phyloP scores from a whole-genome alignment of 1,140 invertebrate genomes.

The Drosophila parabipectinata region DNA sequence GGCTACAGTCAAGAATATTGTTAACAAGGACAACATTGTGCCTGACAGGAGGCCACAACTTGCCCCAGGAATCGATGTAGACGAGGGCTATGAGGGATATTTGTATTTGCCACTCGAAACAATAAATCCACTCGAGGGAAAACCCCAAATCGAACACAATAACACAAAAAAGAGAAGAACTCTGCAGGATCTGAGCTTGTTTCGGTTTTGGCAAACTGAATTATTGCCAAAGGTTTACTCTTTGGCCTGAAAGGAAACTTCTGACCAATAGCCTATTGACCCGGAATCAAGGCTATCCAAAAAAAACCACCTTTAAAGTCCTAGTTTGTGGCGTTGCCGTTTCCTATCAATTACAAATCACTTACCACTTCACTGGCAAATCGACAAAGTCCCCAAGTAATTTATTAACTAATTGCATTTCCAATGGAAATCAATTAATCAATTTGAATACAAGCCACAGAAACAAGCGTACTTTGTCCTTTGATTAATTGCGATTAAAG shows the following conservation, averaged over 20 bases:
- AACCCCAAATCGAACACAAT: slow-evolving; percentile 16
- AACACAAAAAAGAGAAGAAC: background rate
- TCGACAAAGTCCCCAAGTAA: slow-evolving; percentile 38
- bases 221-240: slow-evolving; percentile 8
- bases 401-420: slow-evolving; percentile 77
- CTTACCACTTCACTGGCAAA: slow-evolving; percentile 22
- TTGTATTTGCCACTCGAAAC: slow-evolving; percentile 77
- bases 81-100: slow-evolving; percentile 36
- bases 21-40: slow-evolving; percentile 70
- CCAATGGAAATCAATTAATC: slow-evolving; percentile 67
- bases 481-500: slow-evolving; percentile 67
- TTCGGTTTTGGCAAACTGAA: slow-evolving; percentile 5
- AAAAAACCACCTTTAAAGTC: slow-evolving; percentile 4
- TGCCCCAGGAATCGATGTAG: slow-evolving; percentile 54
- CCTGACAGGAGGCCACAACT: slow-evolving; percentile 52
- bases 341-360: slow-evolving; percentile 11
- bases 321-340: slow-evolving; percentile 2
- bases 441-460: slow-evolving; percentile 40
- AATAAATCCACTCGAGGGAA: slow-evolving; percentile 73
- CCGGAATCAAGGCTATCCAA: background rate
- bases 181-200: slow-evolving; percentile 3
- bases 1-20: slow-evolving; percentile 64
- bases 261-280: background rate
- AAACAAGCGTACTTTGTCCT: slow-evolving; percentile 43
- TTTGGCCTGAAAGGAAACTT: background rate